Evolutionary conservation across 2,888 invertebrate genomes (phyloP).

Genomic region (Orthonychiurus folsomi): DNA sequence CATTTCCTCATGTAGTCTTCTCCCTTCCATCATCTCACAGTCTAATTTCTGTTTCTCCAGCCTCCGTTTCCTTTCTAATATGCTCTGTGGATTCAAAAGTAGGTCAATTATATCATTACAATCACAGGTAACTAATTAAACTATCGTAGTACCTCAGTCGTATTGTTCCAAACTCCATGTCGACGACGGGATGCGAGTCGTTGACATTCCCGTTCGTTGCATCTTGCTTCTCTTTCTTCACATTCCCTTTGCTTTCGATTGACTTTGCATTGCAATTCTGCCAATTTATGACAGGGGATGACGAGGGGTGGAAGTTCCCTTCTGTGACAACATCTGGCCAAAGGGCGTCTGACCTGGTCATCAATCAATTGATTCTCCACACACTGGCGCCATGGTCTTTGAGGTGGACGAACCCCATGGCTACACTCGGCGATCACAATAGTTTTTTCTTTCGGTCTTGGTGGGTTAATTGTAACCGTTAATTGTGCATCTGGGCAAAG

Average conservation of each 20-base stretch:
- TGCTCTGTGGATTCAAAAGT: slow-evolving; percentile 22
- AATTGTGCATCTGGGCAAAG: slow-evolving; percentile 24
- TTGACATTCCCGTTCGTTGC: slow-evolving; percentile 23
- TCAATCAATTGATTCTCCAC: slow-evolving; percentile 33
- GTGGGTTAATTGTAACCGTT: slow-evolving; percentile 15
- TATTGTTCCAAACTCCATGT: slow-evolving; percentile 35
- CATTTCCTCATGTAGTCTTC: slow-evolving; percentile 21
- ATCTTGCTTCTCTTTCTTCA: slow-evolving; percentile 19
- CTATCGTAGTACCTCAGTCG: slow-evolving; percentile 29
- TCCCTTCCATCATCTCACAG: slow-evolving; percentile 17
- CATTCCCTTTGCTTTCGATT: slow-evolving; percentile 23
- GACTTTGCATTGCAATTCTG: slow-evolving; percentile 22
- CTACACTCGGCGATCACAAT: slow-evolving; percentile 16
- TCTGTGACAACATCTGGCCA: slow-evolving; percentile 35
- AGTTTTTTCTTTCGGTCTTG: slow-evolving; percentile 6
- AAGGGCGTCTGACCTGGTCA: slow-evolving; percentile 37
- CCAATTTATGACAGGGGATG: slow-evolving; percentile 24
- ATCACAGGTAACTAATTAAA: not conserved
- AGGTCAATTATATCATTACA: not conserved
- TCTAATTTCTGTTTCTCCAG: slow-evolving; percentile 26
- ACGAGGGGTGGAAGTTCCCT: slow-evolving; percentile 32
- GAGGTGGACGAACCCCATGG: slow-evolving; percentile 25
- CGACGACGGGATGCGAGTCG: slow-evolving; percentile 24
- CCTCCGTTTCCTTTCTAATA: slow-evolving; percentile 26
- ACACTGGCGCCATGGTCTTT: slow-evolving; percentile 34